These are phyloP conservation scores for Drosophila subquinaria DNA, from an alignment of 2,888 invertebrate species.

Conservation along the genomic window DNA sequence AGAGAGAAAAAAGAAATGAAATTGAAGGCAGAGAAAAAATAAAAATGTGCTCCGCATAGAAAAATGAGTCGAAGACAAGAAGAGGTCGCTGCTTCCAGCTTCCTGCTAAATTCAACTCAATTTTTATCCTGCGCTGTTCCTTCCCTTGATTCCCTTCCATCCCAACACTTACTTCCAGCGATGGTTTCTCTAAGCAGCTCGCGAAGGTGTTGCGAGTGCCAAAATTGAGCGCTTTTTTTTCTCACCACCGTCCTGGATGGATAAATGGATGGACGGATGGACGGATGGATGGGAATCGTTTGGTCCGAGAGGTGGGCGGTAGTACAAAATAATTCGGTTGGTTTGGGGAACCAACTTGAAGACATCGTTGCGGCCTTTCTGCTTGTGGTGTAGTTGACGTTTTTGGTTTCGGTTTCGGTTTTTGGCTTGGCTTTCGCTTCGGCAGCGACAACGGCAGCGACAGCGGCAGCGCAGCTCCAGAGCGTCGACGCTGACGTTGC, in stretches of 20 bases:
- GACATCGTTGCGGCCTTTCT: conserved; percentile 80
- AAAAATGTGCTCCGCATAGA: conserved; percentile 9
- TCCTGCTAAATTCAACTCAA: conserved; percentile 58
- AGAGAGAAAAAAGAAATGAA: conserved; percentile 17
- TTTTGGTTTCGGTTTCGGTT: conserved; percentile 74
- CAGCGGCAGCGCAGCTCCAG: conserved; percentile 7
- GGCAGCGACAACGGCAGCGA: conserved; percentile 24
- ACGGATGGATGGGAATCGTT: conserved; percentile 2
- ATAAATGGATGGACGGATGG: conserved; percentile 1
- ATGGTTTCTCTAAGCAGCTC: conserved; percentile 27
- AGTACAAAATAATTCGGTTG: neutral
- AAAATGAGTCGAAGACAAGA: conserved; percentile 2
- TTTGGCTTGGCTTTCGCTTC: conserved; percentile 55
- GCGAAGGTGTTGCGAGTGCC: conserved; percentile 64
- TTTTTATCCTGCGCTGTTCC: conserved; percentile 1
- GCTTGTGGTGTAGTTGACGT: conserved; percentile 81
- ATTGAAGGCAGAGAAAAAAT: neutral
- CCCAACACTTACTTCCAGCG: conserved; percentile 42
- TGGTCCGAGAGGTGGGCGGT: conserved; percentile 1
- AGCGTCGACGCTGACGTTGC: conserved; percentile 10
- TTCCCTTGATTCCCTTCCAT: neutral
- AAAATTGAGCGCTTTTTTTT: conserved; percentile 76
- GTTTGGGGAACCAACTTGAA: conserved; percentile 65
- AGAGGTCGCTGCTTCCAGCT: conserved; percentile 23
- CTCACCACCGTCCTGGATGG: conserved; percentile 22